Conservation (phyloP, 2,797 vertebrate genomes). For the Coendou prehensilis region DNA sequence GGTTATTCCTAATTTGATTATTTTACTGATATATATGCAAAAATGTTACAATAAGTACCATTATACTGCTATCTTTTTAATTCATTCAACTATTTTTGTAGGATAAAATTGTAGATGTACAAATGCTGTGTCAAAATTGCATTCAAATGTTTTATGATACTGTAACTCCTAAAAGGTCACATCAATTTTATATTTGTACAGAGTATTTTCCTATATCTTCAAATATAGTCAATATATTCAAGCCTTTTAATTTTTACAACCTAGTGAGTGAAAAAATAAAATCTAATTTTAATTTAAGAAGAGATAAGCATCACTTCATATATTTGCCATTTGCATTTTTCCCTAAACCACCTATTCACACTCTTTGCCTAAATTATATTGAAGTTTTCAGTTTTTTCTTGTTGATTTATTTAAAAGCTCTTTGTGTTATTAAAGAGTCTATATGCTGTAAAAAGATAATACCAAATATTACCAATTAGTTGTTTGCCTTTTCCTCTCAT, state of each 20-base stretch:
- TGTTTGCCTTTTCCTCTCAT: background rate
- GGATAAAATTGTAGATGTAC: background rate
- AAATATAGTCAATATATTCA: slow-evolving; percentile 34
- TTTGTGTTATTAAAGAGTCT: background rate
- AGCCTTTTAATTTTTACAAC: background rate
- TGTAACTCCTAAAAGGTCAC: background rate
- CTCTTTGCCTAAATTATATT: slow-evolving; percentile 13
- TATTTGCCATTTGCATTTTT: slow-evolving; percentile 1
- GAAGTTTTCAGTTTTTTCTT: background rate
- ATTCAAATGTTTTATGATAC: background rate
- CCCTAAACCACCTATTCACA: background rate
- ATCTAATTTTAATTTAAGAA: slow-evolving; percentile 44
- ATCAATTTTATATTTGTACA: background rate
- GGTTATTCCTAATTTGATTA: background rate
- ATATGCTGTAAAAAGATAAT: background rate
- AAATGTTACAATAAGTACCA: background rate
- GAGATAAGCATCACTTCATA: slow-evolving; percentile 1
- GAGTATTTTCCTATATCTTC: background rate
- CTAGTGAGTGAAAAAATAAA: background rate
- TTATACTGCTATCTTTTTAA: background rate
- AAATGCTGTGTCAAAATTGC: background rate
- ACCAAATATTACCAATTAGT: background rate
- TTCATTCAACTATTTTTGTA: background rate
- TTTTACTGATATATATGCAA: background rate
- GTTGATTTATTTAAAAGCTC: background rate